Conservation (phyloP, 2,888 invertebrate species). For the Chymomyza amoena region DNA sequence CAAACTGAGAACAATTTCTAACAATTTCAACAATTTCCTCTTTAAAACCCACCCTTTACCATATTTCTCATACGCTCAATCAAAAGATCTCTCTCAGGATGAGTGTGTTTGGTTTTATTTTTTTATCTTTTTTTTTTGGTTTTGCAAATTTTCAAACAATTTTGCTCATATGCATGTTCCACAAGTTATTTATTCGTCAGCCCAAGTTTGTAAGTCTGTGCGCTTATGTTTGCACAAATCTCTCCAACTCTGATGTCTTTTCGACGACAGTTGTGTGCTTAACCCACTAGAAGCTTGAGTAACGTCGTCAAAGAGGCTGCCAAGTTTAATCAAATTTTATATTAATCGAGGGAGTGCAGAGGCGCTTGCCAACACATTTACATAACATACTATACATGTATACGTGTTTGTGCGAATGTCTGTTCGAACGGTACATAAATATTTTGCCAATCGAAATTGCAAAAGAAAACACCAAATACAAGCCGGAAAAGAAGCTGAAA, state of each 20-base stretch:
- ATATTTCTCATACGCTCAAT: too few relatives aligned
- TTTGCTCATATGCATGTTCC: conserved; percentile 74
- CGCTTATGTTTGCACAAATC: conserved; percentile 43
- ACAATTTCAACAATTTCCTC: too few relatives aligned
- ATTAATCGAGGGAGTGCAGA: conserved; percentile 67
- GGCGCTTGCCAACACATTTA: conserved; percentile 60
- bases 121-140: conserved; percentile 15
- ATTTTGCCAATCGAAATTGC: conserved; percentile 49
- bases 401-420: not conserved
- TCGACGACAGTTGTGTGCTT: not conserved
- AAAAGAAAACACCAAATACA: conserved; percentile 17
- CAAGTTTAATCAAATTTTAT: conserved; percentile 73
- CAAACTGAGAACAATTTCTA: too few relatives aligned
- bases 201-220: conserved; percentile 17
- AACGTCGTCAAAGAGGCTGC: conserved; percentile 16
- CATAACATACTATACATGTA: not conserved
- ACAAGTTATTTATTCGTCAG: conserved; percentile 73
- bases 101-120: not conserved
- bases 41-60: too few relatives aligned
- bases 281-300: not conserved
- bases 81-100: not conserved
- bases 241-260: conserved; percentile 56
- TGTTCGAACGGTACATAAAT: conserved; percentile 40
- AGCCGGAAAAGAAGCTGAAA: not conserved
- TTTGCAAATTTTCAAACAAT: conserved; percentile 70